Evolutionary conservation across 2,113 vertebrate genomes (phyloP).

Genomic region (Triplophysa tibetana): DNA sequence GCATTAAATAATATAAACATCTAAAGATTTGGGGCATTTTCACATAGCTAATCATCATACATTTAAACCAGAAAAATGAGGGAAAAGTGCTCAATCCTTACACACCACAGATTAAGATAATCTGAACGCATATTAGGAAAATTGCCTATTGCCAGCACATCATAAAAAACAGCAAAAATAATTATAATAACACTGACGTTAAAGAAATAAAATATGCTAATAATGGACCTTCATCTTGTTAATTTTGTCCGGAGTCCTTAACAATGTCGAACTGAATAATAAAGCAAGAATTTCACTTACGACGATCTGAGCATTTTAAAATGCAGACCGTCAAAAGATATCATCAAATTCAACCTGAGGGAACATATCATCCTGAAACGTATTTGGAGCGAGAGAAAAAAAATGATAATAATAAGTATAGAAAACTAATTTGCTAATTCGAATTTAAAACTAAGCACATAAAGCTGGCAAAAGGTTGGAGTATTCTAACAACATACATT

Average conservation of each 20-base stretch:
- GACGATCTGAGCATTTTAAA: conserved; percentile 29
- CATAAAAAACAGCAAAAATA: conserved; percentile 50
- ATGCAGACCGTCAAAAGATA: neutral
- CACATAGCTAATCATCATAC: conserved; percentile 54
- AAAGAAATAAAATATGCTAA: conserved; percentile 55
- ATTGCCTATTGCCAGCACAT: conserved; percentile 70
- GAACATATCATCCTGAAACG: conserved; percentile 48
- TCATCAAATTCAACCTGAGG: conserved; percentile 49
- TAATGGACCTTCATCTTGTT: conserved; percentile 69
- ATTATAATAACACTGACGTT: conserved; percentile 61
- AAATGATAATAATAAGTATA: conserved; percentile 32
- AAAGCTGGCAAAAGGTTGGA: conserved; percentile 68
- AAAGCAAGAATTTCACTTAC: conserved; percentile 44
- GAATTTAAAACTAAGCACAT: conserved; percentile 48
- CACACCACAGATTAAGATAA: conserved; percentile 65
- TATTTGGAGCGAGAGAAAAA: conserved; percentile 37
- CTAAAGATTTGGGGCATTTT: conserved; percentile 60
- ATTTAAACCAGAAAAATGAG: conserved; percentile 48
- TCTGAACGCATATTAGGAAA: conserved; percentile 62
- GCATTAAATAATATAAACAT: conserved; percentile 67
- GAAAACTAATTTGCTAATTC: conserved; percentile 21
- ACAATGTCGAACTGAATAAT: conserved; percentile 36
- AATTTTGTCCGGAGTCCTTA: conserved; percentile 72
- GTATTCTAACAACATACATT: conserved; percentile 73
- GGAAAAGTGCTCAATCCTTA: conserved; percentile 76